Conservation (phyloP, 2,797 vertebrate genomes). For the Dallia pectoralis region DNA sequence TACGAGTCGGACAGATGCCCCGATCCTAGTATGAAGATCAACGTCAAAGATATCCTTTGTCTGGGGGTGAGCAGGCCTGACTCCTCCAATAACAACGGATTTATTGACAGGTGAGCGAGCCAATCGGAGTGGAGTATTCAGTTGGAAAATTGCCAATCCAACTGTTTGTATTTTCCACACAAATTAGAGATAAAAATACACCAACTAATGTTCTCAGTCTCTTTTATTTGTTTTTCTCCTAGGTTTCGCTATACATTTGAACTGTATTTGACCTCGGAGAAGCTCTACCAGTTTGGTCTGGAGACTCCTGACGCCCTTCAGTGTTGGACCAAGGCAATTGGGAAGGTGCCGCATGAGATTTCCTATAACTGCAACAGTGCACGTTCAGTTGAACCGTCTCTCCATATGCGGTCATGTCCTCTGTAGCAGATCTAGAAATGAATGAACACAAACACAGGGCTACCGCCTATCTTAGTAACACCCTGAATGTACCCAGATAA, state of each 20-base stretch:
- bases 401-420: neutral
- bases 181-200: neutral
- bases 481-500: neutral
- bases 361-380: neutral
- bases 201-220: neutral
- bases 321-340: constrained; percentile 85
- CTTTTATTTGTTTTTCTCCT: neutral
- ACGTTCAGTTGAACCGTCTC: neutral
- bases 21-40: constrained; percentile 80
- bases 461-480: neutral
- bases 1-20: constrained; percentile 82
- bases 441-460: neutral
- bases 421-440: neutral
- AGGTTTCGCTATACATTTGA: constrained; percentile 93
- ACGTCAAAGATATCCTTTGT: constrained; percentile 83
- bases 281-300: constrained; percentile 85
- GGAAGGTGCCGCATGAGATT: constrained; percentile 48
- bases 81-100: constrained; percentile 58
- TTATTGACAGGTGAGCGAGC: constrained; percentile 68
- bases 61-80: constrained; percentile 82
- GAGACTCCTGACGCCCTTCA: constrained; percentile 84
- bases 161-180: neutral
- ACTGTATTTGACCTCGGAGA: constrained; percentile 84
- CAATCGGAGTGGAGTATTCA: neutral
- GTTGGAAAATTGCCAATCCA: neutral